A percentile compares a stretch with the other conserved stretches of the same genome.
Conservation (phyloP, 2,113 vertebrate genomes). For the Sakesphorus luctuosus region DNA sequence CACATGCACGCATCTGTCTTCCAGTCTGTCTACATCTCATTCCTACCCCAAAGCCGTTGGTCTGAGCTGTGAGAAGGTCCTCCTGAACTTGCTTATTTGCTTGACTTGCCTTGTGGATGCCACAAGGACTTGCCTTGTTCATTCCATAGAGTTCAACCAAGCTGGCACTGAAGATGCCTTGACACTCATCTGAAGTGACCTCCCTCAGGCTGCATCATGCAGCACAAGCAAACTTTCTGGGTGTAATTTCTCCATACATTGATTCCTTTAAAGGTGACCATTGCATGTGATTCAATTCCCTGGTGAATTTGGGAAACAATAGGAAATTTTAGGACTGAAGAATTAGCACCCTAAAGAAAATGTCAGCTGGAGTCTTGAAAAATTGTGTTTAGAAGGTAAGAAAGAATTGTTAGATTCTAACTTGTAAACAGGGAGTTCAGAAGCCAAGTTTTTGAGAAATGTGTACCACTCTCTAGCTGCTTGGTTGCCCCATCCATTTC, state of each 20-base stretch:
- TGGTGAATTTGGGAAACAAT: not conserved
- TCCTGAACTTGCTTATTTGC: not conserved
- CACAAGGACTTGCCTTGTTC: not conserved
- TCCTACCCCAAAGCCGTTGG: not conserved
- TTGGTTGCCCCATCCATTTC: not conserved
- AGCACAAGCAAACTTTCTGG: not conserved
- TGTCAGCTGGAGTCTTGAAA: not conserved
- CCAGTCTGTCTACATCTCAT: not conserved
- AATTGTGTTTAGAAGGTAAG: not conserved
- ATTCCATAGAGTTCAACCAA: rapidly evolving
- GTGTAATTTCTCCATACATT: not conserved
- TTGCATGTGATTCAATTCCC: not conserved
- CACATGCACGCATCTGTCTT: rapidly evolving
- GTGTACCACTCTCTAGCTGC: not conserved
- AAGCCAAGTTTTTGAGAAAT: not conserved
- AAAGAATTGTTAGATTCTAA: not conserved
- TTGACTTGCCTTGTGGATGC: not conserved
- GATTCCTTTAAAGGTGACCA: not conserved
- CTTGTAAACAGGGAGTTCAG: not conserved
- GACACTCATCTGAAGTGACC: not conserved
- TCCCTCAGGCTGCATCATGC: not conserved
- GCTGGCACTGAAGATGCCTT: not conserved
- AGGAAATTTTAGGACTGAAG: not conserved
- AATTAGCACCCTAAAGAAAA: not conserved
- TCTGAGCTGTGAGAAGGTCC: not conserved